Percentiles rank a stretch among this genome's conserved stretches.
Conservation (phyloP, 2,113 vertebrate genomes). For the Chionis minor region DNA sequence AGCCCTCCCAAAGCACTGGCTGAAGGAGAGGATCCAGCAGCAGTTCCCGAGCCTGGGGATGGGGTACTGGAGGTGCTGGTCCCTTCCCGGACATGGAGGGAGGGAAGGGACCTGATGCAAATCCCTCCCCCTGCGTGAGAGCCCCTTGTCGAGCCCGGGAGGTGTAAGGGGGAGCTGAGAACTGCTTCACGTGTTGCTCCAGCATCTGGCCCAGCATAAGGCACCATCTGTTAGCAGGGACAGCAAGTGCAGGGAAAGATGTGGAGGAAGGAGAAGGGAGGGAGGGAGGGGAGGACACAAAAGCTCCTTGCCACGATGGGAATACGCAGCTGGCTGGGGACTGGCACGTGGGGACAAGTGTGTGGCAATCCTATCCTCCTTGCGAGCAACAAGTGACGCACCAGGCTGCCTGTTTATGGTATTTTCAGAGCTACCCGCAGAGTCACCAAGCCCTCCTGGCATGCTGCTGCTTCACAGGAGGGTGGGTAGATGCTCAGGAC, state of each 20-base stretch:
- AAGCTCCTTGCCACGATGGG: not conserved
- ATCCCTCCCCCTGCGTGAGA: not conserved
- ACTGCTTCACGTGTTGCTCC: not conserved
- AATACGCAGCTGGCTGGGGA: not conserved
- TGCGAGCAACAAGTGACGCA: not conserved
- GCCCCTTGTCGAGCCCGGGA: not conserved
- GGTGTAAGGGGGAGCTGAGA: not conserved
- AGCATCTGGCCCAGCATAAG: not conserved
- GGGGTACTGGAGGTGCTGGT: not conserved
- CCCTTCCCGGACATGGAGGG: not conserved
- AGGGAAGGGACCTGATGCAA: not conserved
- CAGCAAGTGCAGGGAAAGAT: not conserved
- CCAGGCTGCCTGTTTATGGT: not conserved
- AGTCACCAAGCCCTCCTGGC: not conserved
- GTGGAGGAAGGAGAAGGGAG: not conserved
- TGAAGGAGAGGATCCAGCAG: not conserved
- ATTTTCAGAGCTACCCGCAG: not conserved
- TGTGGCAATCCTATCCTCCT: not conserved
- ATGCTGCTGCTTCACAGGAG: not conserved
- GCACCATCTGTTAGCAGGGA: not conserved
- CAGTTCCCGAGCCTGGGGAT: rapidly evolving
- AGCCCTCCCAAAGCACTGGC: not conserved
- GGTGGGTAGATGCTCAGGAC: not conserved
- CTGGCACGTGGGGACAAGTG: not conserved
- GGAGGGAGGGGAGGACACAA: not conserved